Base-by-base conservation (phyloP, 2,888 invertebrate genomes). In the Encarsia formosa region DNA sequence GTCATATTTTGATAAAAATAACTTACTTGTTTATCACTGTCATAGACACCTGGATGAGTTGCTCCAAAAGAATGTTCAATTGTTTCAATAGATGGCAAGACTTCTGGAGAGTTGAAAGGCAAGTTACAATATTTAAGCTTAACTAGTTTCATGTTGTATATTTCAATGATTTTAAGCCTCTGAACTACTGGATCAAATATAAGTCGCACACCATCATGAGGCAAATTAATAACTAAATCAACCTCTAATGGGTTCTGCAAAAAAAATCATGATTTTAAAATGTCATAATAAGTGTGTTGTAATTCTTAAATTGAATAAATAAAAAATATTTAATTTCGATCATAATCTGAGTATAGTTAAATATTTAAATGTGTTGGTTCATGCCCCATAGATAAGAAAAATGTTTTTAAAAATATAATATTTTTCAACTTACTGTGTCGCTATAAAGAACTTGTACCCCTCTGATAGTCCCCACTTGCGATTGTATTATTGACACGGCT, bases 21-120 rank as follows among this genome's bases (percentile, higher is more conserved):
- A n/a, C 35, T 54, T 57, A 74, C 81, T 76, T 96, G 93, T 64
- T 93, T 89, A 72, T 93, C 91, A 53, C 92, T 87, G 79, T 98
- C 97, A 75, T 96, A 98, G 42, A 95, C 91, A 64, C 97, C 98
- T 23, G 98, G 98, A 77, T 96, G 95, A 26, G 99, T 99, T 55
- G 98, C 97, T 60, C 98, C 98, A 79, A 99, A 99, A 48, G 94
- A 95, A 78, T 96, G 93, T 77, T 98, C 98, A 63, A 99, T 95
- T 76, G 96, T 95, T 77, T 97, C 94, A 67, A 98, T 92, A 57
- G 96, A 94, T 59, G 98, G 97, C 75, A 90, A 82, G 57, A 96
- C 89, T 78, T 94, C 92, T 11, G 95, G 93, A 23, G 94, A 91
- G 76, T 92, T 90, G 76, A 93, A 94, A 59, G 86, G 82, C 74